phyloP scores from a whole-genome alignment of 2,113 vertebrate species.

The Notiomystis cincta region DNA sequence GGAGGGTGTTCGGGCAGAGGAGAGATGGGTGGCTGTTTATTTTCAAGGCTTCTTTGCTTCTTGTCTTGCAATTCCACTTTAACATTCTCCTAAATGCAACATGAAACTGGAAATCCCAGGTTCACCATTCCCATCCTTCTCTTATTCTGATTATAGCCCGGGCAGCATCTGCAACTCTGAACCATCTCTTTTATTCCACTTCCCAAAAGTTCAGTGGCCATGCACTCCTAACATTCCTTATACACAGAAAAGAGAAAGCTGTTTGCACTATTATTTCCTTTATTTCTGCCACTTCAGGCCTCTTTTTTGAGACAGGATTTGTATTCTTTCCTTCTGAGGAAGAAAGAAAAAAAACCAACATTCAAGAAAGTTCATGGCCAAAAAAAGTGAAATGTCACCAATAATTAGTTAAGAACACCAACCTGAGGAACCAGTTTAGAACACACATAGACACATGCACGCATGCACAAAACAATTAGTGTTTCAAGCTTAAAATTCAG shows the following conservation, averaged over 20 bases:
- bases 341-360: background rate
- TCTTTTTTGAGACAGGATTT: background rate
- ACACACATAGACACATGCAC: background rate
- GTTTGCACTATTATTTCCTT: background rate
- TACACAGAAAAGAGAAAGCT: background rate
- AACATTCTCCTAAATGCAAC: background rate
- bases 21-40: background rate
- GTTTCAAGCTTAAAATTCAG: constrained; percentile 62
- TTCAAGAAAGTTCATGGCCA: constrained; percentile 2
- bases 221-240: background rate
- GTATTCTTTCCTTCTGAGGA: background rate
- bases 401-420: constrained; percentile 42
- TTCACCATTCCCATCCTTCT: background rate
- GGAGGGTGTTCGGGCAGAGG: background rate
- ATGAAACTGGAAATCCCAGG: background rate
- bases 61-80: background rate
- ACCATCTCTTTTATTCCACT: background rate
- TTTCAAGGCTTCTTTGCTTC: background rate
- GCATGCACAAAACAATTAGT: background rate
- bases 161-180: background rate
- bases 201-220: background rate
- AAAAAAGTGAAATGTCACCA: constrained; percentile 27
- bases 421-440: constrained; percentile 19
- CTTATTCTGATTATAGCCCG: background rate
- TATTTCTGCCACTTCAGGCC: constrained; percentile 2